phyloP scores from a whole-genome alignment of 2,888 invertebrate species.

The Xiphydria camelus region DNA sequence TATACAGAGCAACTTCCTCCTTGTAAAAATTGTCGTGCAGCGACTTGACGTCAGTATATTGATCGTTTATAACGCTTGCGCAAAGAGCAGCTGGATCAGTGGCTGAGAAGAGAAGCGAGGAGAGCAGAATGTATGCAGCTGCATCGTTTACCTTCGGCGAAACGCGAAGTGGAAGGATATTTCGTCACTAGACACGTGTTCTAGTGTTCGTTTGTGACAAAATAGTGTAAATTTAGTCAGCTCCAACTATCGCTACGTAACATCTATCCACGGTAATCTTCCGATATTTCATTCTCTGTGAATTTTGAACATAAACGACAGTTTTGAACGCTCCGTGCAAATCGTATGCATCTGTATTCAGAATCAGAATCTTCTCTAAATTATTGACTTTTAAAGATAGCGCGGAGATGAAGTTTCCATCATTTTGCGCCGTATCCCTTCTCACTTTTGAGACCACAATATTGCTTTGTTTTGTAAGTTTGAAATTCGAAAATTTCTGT shows the following conservation, averaged over 20 bases:
- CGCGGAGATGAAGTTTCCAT: too few species aligned
- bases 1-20: too few species aligned
- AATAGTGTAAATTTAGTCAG: not conserved
- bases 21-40: too few species aligned
- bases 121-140: constrained; percentile 46
- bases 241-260: not conserved
- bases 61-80: constrained; percentile 41
- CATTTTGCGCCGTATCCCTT: too few species aligned
- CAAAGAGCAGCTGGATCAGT: constrained; percentile 31
- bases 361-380: not conserved
- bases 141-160: not conserved
- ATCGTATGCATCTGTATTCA: not conserved
- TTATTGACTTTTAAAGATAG: too few species aligned
- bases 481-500: too few species aligned
- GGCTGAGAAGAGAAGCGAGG: constrained; percentile 25
- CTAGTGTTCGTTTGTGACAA: not conserved
- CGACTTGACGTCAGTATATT: constrained; percentile 29
- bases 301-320: too few species aligned
- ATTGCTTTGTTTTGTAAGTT: too few species aligned
- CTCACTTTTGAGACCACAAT: too few species aligned
- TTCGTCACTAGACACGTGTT: not conserved
- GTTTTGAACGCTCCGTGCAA: too few species aligned
- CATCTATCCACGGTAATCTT: not conserved
- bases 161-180: not conserved
- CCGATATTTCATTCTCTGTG: too few species aligned